A percentile compares a stretch with the other conserved stretches of the same genome.
Evolutionary conservation across 92 coral and sea anemone genomes (phyloP).

Genomic region (Pocillopora meandrina): DNA sequence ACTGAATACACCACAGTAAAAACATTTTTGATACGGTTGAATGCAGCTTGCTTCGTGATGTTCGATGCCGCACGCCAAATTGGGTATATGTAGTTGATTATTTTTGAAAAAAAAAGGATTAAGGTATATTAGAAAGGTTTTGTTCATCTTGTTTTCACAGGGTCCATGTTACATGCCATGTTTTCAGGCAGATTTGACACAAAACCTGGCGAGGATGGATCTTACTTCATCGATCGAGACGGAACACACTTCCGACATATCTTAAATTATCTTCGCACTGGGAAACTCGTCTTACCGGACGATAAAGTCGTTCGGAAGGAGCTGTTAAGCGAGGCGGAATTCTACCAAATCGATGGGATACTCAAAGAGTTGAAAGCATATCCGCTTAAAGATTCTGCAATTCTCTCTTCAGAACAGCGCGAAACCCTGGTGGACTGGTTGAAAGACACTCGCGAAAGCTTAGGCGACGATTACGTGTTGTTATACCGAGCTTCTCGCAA

Average conservation of each 20-base stretch:
- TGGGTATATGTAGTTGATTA: no score
- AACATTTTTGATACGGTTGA: no score
- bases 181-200: slow-evolving; percentile 61
- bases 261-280: slow-evolving; percentile 76
- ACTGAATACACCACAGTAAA: no score
- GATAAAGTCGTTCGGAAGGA: slow-evolving; percentile 52
- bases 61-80: no score
- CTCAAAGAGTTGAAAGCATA: neutral
- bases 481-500: slow-evolving; percentile 52
- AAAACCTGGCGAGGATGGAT: slow-evolving; percentile 56
- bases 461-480: neutral
- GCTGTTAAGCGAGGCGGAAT: slow-evolving; percentile 60
- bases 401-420: neutral
- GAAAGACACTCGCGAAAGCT: neutral
- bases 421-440: neutral
- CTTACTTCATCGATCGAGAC: slow-evolving; percentile 67
- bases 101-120: no score
- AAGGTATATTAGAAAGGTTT: no score
- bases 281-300: slow-evolving; percentile 64
- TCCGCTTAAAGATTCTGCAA: neutral
- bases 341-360: neutral
- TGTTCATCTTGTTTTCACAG: neutral
- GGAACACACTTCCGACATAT: slow-evolving; percentile 78
- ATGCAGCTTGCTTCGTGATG: no score
- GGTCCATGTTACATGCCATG: slow-evolving; percentile 57